A percentile compares a stretch with the other conserved stretches of the same genome.
Conservation (phyloP, 2,797 vertebrate genomes). For the Pipistrellus kuhlii region DNA sequence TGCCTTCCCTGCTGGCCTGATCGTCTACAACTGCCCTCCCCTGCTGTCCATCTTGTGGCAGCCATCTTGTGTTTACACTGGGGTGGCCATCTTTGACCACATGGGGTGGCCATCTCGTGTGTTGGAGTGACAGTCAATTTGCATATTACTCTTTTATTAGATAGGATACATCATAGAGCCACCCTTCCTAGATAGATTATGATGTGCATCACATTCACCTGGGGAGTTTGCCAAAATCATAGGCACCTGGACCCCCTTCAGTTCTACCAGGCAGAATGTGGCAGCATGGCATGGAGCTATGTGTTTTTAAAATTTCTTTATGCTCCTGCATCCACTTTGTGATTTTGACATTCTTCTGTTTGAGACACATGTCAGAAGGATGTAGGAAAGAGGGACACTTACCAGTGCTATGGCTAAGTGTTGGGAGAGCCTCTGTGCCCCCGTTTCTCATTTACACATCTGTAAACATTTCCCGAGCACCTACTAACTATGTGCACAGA, state of each 20-base stretch:
- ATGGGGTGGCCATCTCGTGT: no score
- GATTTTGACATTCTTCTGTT: not conserved
- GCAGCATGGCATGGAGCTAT: not conserved
- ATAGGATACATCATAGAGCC: not conserved
- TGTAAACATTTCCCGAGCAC: not conserved
- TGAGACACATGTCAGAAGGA: not conserved
- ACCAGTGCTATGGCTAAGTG: not conserved
- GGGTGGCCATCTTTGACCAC: no score
- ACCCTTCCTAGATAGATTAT: slow-evolving; percentile 15
- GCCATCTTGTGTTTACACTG: no score
- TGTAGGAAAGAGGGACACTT: not conserved
- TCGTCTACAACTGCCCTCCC: no score
- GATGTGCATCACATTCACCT: not conserved
- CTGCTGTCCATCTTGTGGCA: no score
- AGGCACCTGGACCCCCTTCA: not conserved
- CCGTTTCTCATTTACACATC: not conserved
- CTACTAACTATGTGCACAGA: not conserved
- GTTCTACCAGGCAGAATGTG: not conserved
- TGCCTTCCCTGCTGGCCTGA: no score
- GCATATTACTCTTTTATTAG: no score
- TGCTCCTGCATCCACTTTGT: not conserved
- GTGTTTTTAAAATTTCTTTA: not conserved
- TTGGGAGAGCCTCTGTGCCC: not conserved
- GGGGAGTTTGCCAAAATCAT: not conserved
- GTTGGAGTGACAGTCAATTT: no score